Base-by-base conservation (phyloP, 1,140 invertebrate genomes). In the Chironomus striatipennis region DNA sequence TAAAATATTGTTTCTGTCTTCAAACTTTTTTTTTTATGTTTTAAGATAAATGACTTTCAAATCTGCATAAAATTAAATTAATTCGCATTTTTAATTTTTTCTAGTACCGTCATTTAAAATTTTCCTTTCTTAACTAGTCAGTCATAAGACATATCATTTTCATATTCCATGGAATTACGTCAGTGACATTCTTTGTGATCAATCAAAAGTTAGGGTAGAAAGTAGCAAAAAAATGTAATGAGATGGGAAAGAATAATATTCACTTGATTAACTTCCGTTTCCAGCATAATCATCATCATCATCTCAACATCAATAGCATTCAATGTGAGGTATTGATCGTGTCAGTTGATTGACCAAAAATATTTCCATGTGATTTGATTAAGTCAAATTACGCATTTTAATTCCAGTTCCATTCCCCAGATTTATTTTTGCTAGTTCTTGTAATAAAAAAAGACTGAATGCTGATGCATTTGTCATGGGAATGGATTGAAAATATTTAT, bases 31-130 rank as follows among this genome's bases (percentile, higher is more conserved):
- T n/a, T n/a, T n/a, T 57, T 12, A 12, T 57, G 47, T 10, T 12
- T 15, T n/a, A 57, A 57, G 12, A 57, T 57, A 57, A 57, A 57
- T 57, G n/a, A n/a, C 47, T 57, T 57, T 57, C 12, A 57, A 15
- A 57, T 57, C n/a, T 57, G 47, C 47, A 57, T 57, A 57, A 57
- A 57, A 57, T 57, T 57, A n/a, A 57, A 57, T 57, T 57, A 57
- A n/a, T n/a, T n/a, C 47, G n/a, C 47, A 57, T 57, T 57, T 57
- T 57, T 57, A 57, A 57, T 57, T 57, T 57, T 15, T 15, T n/a
- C n/a, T 57, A 5, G 12, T 57, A 15, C 43, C n/a, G 47, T 12
- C 47, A 57, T 57, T 57, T 57, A n/a, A 15, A 5, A n/a, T n/a
- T 5, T 2, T 1, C 24, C 24, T 34, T 34, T 34, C 24, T 34